Base-by-base conservation (phyloP, 2,797 vertebrate species). In the Fratercula arctica region DNA sequence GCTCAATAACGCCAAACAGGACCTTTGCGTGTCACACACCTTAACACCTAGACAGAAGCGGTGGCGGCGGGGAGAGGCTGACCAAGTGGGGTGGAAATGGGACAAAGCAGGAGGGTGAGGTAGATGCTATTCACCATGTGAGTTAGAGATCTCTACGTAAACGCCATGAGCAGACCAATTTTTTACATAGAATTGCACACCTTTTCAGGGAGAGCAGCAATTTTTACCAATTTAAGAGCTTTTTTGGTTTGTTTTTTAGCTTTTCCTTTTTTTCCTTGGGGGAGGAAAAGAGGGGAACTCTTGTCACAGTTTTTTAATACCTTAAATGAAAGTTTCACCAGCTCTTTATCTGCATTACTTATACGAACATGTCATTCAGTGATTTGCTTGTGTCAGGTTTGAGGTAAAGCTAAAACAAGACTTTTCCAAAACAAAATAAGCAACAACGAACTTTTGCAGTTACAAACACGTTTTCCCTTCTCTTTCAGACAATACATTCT, bases 341-440 rank as follows among this genome's bases (percentile, higher is more conserved):
- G 16, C 7, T 89, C 31, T 74, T 80, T 50, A 64, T 72, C 4
- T 81, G 82, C 25, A 85, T 11, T 78, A 63, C 48, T 93, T 66
- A 75, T 53, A 89, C 0, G 3, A 96, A 91, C 29, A 73, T 39
- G 54, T 75, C 89, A 89, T 77, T 16, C 43, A 75, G 41, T 85
- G 31, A 70, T 79, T 86, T 57, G 16, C 23, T 68, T 48, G 13
- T 54, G 20, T 53, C 78, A 70, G 14, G 26, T 41, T 48, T 89
- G 35, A 89, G 59, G 35, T 84, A 86, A 90, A 73, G 39, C 50
- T 60, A 87, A 95, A 93, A 13, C 23, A 53, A 87, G 51, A 83
- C 46, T 53, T 92, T 90, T 73, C 70, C 53, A 68, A 95, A 95
- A 90, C 39, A 83, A 91, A 96, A 78, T 28, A 94, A 92, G n/a